These are phyloP conservation scores for Pollachius pollachius DNA, from an alignment of 2,113 vertebrate species.

Conservation along the genomic window DNA sequence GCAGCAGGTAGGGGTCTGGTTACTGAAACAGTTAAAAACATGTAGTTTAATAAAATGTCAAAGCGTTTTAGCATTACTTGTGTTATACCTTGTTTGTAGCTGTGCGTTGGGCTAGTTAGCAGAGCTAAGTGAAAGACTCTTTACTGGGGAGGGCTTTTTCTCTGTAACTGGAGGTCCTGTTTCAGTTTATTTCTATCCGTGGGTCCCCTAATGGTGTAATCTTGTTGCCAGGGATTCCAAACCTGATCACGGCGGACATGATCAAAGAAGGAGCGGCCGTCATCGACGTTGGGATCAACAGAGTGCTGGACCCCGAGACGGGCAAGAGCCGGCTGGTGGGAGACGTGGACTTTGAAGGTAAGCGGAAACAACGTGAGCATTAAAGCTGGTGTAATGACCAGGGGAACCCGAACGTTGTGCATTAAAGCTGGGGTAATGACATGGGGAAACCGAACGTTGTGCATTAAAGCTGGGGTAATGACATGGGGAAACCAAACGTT, in stretches of 20 bases:
- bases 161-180: neutral
- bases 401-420: no score
- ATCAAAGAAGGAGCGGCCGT: conserved; percentile 93
- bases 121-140: neutral
- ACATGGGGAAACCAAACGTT: no score
- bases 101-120: neutral
- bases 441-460: no score
- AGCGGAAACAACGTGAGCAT: neutral
- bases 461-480: no score
- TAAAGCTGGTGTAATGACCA: neutral
- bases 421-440: no score
- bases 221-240: conserved; percentile 85
- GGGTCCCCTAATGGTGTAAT: neutral
- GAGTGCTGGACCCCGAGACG: conserved; percentile 85
- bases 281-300: conserved; percentile 94
- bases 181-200: neutral
- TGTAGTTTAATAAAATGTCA: no score
- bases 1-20: conserved; percentile 83
- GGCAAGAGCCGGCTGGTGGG: conserved; percentile 86
- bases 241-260: conserved; percentile 96
- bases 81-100: neutral
- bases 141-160: neutral
- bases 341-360: conserved; percentile 98
- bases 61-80: no score
- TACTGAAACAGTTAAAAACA: neutral